Evolutionary conservation across 1,140 invertebrate species (phyloP).

Genomic region (Apis dorsata): DNA sequence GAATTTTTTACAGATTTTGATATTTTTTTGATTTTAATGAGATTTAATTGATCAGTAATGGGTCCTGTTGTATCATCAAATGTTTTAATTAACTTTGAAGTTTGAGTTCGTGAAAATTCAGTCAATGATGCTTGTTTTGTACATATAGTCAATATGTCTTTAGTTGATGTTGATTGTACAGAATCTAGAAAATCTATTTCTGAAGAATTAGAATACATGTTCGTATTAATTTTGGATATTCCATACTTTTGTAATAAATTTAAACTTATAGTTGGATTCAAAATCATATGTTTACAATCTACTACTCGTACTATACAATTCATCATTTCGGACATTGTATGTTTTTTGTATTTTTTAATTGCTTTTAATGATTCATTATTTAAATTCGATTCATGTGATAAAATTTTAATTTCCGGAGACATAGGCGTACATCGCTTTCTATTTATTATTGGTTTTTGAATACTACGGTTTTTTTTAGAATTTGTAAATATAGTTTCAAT

Average conservation of each 20-base stretch:
- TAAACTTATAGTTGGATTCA: constrained; percentile 54
- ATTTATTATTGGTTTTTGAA: constrained; percentile 7
- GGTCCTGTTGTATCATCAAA: background rate
- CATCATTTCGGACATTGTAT: constrained; percentile 54
- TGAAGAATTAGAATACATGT: background rate
- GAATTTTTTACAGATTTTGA: background rate
- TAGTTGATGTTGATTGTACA: constrained; percentile 7
- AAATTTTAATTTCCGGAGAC: background rate
- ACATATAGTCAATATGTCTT: background rate
- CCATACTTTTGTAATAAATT: constrained; percentile 60
- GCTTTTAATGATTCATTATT: background rate
- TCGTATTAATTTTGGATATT: constrained; percentile 60
- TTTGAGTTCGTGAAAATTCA: background rate
- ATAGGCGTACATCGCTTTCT: background rate
- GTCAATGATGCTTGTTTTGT: background rate
- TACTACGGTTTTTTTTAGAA: constrained; percentile 1
- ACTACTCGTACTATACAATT: constrained; percentile 70
- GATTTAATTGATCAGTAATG: background rate
- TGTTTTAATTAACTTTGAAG: background rate
- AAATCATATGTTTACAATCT: constrained; percentile 70
- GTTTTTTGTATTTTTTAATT: constrained; percentile 42
- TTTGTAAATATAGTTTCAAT: constrained; percentile 1
- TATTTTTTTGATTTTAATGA: background rate
- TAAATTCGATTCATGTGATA: background rate
- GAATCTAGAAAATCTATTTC: background rate